These are phyloP conservation scores for Pristionchus exspectatus DNA, from an alignment of 2,888 invertebrate species.

Conservation along the genomic window DNA sequence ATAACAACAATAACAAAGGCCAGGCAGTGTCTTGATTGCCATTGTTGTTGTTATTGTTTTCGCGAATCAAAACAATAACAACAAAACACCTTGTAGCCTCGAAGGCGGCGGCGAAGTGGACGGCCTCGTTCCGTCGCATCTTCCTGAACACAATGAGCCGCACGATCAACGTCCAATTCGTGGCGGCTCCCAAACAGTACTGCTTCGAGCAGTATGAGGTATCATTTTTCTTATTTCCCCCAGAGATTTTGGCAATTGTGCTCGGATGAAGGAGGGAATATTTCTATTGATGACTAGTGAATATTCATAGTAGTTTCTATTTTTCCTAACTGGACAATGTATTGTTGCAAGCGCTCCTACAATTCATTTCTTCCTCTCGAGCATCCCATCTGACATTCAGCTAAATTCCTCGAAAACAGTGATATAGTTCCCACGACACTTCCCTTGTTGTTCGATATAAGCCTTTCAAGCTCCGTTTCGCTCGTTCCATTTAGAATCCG, in stretches of 20 bases:
- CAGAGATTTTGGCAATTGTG: too few species aligned
- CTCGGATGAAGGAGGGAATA: too few species aligned
- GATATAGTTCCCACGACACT: too few species aligned
- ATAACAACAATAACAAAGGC: neutral
- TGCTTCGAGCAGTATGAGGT: conserved; percentile 78
- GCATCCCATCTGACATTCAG: too few species aligned
- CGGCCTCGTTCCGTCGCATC: conserved; percentile 77
- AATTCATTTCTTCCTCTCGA: neutral
- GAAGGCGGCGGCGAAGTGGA: conserved; percentile 76
- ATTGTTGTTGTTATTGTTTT: neutral
- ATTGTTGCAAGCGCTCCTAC: neutral
- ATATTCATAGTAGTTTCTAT: too few species aligned
- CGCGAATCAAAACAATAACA: neutral
- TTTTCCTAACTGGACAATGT: neutral
- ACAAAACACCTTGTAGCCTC: conserved; percentile 65
- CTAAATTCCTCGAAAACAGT: too few species aligned
- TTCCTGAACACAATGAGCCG: conserved; percentile 68
- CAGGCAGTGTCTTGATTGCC: too few species aligned
- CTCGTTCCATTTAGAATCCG: too few species aligned
- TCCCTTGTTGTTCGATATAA: too few species aligned
- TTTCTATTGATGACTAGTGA: too few species aligned
- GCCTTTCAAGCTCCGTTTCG: too few species aligned
- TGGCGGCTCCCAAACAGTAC: conserved; percentile 75
- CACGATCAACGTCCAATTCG: conserved; percentile 76
- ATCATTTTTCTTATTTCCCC: neutral